phyloP scores from a whole-genome alignment of 2,797 vertebrate species.

The Cossypha niveicapilla region DNA sequence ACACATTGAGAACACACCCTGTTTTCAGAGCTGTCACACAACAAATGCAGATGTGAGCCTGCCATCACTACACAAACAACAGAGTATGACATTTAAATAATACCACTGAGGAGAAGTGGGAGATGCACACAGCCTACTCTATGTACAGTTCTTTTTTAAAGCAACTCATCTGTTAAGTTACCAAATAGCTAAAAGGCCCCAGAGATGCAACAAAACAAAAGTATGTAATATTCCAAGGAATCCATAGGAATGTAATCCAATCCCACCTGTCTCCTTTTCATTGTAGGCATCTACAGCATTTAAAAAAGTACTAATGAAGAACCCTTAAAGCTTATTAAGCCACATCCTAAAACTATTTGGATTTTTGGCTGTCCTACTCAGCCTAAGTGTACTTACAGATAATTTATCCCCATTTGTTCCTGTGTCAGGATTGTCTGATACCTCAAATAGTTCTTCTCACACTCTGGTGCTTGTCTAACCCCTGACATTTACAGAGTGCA shows the following conservation, averaged over 20 bases:
- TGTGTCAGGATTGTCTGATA: neutral
- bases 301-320: neutral
- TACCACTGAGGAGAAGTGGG: slow-evolving; percentile 7
- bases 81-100: slow-evolving; percentile 54
- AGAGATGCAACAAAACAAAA: slow-evolving; percentile 12
- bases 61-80: slow-evolving; percentile 38
- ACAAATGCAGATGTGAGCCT: slow-evolving; percentile 23
- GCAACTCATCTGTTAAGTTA: slow-evolving; percentile 17
- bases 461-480: neutral
- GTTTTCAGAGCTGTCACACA: slow-evolving; percentile 51
- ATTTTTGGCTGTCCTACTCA: neutral
- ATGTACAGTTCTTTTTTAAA: neutral
- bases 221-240: neutral
- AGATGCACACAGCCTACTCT: neutral
- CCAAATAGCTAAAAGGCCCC: slow-evolving; percentile 11
- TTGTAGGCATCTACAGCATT: neutral
- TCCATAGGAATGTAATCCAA: neutral
- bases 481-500: neutral
- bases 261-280: neutral
- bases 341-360: neutral
- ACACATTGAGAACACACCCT: neutral
- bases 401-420: neutral
- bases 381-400: neutral
- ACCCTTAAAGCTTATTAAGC: neutral
- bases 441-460: neutral